Percentiles rank a stretch among this genome's conserved stretches.
Evolutionary conservation across 2,113 vertebrate genomes (phyloP).

Genomic region (Sclerurus mexicanus): DNA sequence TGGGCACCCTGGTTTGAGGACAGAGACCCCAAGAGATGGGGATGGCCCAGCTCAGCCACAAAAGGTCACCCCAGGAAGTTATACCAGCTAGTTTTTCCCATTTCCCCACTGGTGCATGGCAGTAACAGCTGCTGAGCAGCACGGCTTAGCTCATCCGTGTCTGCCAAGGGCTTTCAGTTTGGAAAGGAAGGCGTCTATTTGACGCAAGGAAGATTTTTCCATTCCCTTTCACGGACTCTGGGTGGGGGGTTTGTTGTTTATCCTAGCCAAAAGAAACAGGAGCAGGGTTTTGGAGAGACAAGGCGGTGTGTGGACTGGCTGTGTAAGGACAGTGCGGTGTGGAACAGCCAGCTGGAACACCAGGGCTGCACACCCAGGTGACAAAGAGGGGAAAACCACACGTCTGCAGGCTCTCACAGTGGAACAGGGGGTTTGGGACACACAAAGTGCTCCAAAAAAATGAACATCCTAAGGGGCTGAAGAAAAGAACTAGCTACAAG

Average conservation of each 20-base stretch:
- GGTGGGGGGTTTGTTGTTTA: not conserved
- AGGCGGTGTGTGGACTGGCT: not conserved
- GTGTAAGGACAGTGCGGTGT: not conserved
- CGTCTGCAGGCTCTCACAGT: not conserved
- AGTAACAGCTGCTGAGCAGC: not conserved
- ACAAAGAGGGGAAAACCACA: not conserved
- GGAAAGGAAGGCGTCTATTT: not conserved
- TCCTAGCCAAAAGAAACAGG: conserved; percentile 34
- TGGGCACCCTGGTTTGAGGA: not conserved
- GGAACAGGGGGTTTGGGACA: not conserved
- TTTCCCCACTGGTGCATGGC: not conserved
- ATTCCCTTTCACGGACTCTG: not conserved
- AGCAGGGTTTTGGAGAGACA: not conserved
- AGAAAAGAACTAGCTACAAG: not conserved
- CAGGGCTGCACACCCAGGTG: not conserved
- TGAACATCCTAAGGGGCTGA: not conserved
- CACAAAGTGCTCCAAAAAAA: not conserved
- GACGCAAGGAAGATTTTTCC: conserved; percentile 34
- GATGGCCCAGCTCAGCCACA: not conserved
- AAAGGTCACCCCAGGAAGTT: not conserved
- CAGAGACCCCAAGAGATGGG: not conserved
- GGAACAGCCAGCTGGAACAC: conserved; percentile 36
- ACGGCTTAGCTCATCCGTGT: not conserved
- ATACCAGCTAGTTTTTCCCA: not conserved
- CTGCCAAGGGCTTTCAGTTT: conserved; percentile 9